phyloP scores from a whole-genome alignment of 2,113 vertebrate species.

The Tichodroma muraria region DNA sequence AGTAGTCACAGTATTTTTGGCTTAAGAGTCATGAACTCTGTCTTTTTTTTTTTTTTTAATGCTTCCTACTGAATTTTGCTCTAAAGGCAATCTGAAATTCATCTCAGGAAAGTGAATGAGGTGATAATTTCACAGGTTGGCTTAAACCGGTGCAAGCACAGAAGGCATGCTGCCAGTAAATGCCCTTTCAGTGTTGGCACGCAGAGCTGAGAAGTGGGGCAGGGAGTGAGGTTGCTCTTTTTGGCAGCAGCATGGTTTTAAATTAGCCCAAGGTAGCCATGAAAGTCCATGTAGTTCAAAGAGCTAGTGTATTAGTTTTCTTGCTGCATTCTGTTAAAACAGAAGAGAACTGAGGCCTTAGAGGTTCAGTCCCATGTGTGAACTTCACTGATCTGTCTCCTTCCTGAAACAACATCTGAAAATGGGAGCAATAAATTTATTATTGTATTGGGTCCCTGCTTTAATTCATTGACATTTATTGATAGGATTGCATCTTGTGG shows the following conservation, averaged over 20 bases:
- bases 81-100: background rate
- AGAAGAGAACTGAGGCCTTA: background rate
- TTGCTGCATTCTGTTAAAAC: background rate
- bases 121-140: background rate
- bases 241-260: background rate
- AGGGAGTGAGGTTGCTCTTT: background rate
- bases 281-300: background rate
- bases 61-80: background rate
- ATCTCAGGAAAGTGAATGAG: background rate
- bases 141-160: background rate
- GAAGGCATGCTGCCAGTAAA: background rate
- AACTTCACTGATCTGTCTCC: background rate
- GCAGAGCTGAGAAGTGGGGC: background rate
- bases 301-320: background rate
- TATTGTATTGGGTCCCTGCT: background rate
- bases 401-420: background rate
- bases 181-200: background rate
- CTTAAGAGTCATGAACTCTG: background rate
- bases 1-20: background rate
- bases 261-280: background rate
- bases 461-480: background rate
- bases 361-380: background rate
- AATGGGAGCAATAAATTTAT: background rate
- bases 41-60: background rate
- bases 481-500: background rate